These are phyloP conservation scores for Lomographa bimaculata DNA, from an alignment of 2,888 invertebrate species.

Conservation along the genomic window DNA sequence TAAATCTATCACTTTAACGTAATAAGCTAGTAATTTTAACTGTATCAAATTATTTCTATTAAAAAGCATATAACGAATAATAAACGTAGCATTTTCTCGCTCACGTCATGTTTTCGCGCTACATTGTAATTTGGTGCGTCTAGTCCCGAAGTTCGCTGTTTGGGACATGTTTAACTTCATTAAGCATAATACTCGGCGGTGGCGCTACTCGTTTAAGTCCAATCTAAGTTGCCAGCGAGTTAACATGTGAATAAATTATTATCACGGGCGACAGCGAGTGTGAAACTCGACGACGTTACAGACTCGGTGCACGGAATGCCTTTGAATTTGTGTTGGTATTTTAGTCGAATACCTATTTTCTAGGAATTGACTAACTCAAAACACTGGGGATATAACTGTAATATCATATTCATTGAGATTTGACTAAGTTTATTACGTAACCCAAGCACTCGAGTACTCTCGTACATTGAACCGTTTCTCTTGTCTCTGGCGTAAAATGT, in stretches of 20 bases:
- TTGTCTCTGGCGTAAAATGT: constrained; percentile 3
- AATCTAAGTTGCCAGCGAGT: constrained; percentile 79
- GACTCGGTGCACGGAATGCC: constrained; percentile 43
- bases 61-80: no score
- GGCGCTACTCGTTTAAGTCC: constrained; percentile 81
- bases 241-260: constrained; percentile 82
- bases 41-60: no score
- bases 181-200: constrained; percentile 73
- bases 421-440: constrained; percentile 17
- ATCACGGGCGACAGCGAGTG: constrained; percentile 66
- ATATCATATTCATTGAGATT: constrained; percentile 24
- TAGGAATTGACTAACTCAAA: constrained; percentile 22
- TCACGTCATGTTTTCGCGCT: constrained; percentile 40
- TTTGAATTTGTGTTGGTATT: constrained; percentile 38
- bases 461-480: constrained; percentile 3
- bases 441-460: background rate
- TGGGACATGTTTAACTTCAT: constrained; percentile 80
- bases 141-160: constrained; percentile 59
- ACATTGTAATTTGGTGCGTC: constrained; percentile 54
- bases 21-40: no score
- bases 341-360: constrained; percentile 24
- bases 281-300: constrained; percentile 35
- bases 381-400: constrained; percentile 20
- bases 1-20: no score
- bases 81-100: background rate